phyloP scores from a whole-genome alignment of 2,797 vertebrate genomes.

The Dallia pectoralis region DNA sequence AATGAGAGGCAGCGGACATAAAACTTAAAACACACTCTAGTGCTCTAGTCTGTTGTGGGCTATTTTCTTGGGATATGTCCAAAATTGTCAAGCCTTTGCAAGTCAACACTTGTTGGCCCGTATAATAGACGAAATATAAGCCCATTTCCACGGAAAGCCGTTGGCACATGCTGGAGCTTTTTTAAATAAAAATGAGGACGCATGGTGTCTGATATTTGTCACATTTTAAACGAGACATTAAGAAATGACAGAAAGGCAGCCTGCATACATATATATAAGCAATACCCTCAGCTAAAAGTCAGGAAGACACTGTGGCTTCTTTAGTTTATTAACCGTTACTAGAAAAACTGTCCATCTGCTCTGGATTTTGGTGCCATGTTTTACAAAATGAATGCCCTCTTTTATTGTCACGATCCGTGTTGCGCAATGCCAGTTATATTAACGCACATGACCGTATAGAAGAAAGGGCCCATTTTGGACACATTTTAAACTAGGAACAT shows the following conservation, averaged over 20 bases:
- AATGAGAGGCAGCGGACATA: constrained; percentile 8
- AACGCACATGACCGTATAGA: neutral
- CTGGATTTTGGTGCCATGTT: constrained; percentile 53
- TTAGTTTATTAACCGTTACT: constrained; percentile 54
- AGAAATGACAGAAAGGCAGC: constrained; percentile 36
- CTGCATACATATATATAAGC: constrained; percentile 33
- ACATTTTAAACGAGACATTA: constrained; percentile 47
- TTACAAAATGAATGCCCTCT: constrained; percentile 55
- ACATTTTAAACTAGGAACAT: neutral
- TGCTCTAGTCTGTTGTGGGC: neutral
- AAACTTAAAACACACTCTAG: neutral
- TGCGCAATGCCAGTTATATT: constrained; percentile 5
- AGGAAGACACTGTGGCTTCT: constrained; percentile 38
- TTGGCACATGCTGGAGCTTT: neutral
- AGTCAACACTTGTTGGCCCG: constrained; percentile 10
- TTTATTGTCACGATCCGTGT: constrained; percentile 44
- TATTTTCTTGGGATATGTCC: neutral
- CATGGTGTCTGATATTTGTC: constrained; percentile 53
- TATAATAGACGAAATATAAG: constrained; percentile 2
- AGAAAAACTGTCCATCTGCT: constrained; percentile 52
- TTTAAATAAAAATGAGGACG: constrained; percentile 36
- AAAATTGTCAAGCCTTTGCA: constrained; percentile 1
- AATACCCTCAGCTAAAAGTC: constrained; percentile 39
- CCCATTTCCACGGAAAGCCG: neutral
- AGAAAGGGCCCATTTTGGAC: neutral